Evolutionary conservation across 2,113 vertebrate genomes (phyloP).

Genomic region (Manacus vitellinus): DNA sequence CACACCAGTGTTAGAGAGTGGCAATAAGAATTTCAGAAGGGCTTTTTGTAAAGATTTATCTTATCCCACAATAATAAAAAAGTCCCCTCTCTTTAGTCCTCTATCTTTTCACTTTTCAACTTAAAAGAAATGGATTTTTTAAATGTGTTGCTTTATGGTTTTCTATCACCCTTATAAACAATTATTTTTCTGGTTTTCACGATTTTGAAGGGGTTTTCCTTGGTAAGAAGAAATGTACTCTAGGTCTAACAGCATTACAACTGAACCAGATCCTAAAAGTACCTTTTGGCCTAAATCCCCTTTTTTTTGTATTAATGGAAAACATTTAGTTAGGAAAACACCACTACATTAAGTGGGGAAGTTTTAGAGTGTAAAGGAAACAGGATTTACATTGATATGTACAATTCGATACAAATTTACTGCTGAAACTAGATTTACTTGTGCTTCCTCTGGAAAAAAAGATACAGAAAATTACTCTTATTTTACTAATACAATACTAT

Average conservation of each 20-base stretch:
- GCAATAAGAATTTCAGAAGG: neutral
- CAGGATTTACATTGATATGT: neutral
- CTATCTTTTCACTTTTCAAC: neutral
- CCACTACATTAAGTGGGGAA: neutral
- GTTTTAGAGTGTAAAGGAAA: neutral
- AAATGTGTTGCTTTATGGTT: neutral
- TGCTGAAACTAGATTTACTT: neutral
- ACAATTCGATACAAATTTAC: neutral
- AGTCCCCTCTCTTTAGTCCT: neutral
- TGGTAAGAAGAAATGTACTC: neutral
- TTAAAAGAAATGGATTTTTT: neutral
- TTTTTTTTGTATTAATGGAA: neutral
- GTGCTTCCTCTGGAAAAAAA: neutral
- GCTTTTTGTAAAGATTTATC: neutral
- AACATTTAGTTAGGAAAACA: neutral
- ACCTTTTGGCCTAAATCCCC: neutral
- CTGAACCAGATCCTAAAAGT: neutral
- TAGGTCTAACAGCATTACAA: neutral
- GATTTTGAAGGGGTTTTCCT: neutral
- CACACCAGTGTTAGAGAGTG: fast-evolving
- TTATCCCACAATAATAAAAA: neutral
- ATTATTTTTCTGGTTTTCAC: neutral
- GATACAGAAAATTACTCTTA: neutral
- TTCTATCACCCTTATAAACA: neutral
- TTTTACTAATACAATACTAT: neutral